Evolutionary conservation across 1,140 invertebrate genomes (phyloP).

Genomic region (Drosophila suzukii): DNA sequence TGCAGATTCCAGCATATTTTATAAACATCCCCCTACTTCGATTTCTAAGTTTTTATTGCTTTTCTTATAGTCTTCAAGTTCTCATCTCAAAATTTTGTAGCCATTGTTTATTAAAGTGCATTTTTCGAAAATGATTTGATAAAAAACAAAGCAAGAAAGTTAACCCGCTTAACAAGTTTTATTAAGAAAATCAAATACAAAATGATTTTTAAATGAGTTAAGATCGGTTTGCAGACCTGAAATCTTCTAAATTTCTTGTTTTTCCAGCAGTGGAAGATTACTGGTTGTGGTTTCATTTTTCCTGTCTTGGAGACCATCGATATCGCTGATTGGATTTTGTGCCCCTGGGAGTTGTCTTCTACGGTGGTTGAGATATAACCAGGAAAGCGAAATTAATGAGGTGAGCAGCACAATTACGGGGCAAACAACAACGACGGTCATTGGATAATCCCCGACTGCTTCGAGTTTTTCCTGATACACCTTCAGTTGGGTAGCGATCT

Average conservation of each 20-base stretch:
- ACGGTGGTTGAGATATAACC: constrained; percentile 18
- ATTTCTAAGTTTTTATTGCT: no score
- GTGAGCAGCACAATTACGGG: neutral
- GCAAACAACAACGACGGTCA: constrained; percentile 8
- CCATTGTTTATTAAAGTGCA: no score
- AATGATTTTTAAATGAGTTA: no score
- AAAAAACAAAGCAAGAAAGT: no score
- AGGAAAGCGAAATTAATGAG: neutral
- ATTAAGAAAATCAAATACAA: no score
- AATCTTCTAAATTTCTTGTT: neutral
- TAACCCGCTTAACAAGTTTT: no score
- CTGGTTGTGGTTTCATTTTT: neutral
- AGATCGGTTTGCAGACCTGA: no score
- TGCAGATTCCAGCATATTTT: no score
- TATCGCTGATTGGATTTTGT: neutral
- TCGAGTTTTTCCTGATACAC: constrained; percentile 5
- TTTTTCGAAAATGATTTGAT: no score
- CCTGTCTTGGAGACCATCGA: no score
- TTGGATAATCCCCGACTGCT: neutral
- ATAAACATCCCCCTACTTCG: no score
- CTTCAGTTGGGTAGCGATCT: neutral
- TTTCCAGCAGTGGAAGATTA: constrained; percentile 29
- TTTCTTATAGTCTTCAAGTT: neutral
- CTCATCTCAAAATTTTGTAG: no score
- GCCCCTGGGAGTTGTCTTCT: neutral